Evolutionary conservation across 2,797 vertebrate genomes (phyloP).

Genomic region (Apogon hyalosoma): DNA sequence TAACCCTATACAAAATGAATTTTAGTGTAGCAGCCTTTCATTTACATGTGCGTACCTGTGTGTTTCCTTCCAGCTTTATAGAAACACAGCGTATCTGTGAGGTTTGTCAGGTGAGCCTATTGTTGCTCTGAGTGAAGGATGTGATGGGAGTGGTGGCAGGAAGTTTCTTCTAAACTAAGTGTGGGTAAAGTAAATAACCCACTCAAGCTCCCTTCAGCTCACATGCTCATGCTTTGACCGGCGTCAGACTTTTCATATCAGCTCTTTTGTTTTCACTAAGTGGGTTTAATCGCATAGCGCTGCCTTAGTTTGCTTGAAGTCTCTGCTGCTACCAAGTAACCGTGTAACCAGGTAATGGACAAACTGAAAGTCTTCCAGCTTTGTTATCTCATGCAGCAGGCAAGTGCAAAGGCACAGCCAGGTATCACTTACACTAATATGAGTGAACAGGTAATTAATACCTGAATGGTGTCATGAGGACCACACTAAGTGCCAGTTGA

Average conservation of each 20-base stretch:
- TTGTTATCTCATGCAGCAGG: conserved; percentile 49
- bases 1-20: conserved; percentile 2
- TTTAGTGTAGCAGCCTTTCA: conserved; percentile 18
- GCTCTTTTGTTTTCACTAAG: conserved; percentile 45
- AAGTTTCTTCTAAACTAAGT: conserved; percentile 53
- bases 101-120: conserved; percentile 41
- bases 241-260: conserved; percentile 52
- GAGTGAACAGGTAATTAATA: conserved; percentile 31
- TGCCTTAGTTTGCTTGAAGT: conserved; percentile 34
- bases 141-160: conserved; percentile 59
- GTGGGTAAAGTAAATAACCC: conserved; percentile 66
- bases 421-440: conserved; percentile 18
- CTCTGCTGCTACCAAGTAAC: conserved; percentile 50
- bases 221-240: conserved; percentile 21
- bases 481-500: neutral
- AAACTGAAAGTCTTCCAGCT: conserved; percentile 45
- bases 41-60: conserved; percentile 10
- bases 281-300: conserved; percentile 33
- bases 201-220: conserved; percentile 42
- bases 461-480: neutral
- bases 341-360: conserved; percentile 61
- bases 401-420: conserved; percentile 5
- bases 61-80: conserved; percentile 46
- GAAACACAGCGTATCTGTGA: conserved; percentile 41
- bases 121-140: conserved; percentile 54